Evolutionary conservation across 2,888 invertebrate genomes (phyloP).

Genomic region (Silvanus unidentatus): DNA sequence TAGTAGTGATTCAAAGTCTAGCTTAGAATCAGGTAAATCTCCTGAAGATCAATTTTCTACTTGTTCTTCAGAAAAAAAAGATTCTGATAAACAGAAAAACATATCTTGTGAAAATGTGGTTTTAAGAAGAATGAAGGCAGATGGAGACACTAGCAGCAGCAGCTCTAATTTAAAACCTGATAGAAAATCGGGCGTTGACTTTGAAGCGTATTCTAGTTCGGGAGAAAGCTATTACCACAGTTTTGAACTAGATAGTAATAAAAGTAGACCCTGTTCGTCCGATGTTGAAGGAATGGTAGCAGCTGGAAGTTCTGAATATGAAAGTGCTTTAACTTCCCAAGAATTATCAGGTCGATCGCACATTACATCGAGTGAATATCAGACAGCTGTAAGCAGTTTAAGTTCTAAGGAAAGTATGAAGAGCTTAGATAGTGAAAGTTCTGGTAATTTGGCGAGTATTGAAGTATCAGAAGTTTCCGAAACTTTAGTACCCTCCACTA

Average conservation of each 20-base stretch:
- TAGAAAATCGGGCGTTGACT: slow-evolving; percentile 69
- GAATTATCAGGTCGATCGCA: slow-evolving; percentile 67
- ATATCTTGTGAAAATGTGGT: slow-evolving; percentile 37
- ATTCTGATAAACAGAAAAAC: slow-evolving; percentile 32
- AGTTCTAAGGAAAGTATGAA: slow-evolving; percentile 87
- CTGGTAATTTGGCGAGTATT: slow-evolving; percentile 81
- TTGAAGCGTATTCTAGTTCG: slow-evolving; percentile 79
- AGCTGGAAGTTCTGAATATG: slow-evolving; percentile 79
- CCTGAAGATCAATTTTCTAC: slow-evolving; percentile 53
- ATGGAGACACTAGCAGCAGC: slow-evolving; percentile 42
- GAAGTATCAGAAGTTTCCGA: slow-evolving; percentile 90
- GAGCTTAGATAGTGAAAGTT: slow-evolving; percentile 83
- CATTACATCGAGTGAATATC: slow-evolving; percentile 77
- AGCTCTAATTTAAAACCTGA: slow-evolving; percentile 49
- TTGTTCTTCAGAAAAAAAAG: slow-evolving; percentile 40
- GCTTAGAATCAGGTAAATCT: slow-evolving; percentile 44
- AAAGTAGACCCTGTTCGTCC: slow-evolving; percentile 77
- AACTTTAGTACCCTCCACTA: slow-evolving; percentile 85
- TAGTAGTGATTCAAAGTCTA: slow-evolving; percentile 49
- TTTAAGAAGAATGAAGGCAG: slow-evolving; percentile 40
- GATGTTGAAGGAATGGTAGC: slow-evolving; percentile 77
- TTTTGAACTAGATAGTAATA: slow-evolving; percentile 68
- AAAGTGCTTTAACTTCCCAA: slow-evolving; percentile 75
- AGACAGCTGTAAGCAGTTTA: slow-evolving; percentile 79
- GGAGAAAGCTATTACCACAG: slow-evolving; percentile 87